Conservation (phyloP, 92 coral and sea anemone species). For the Scolanthus callimorphus region DNA sequence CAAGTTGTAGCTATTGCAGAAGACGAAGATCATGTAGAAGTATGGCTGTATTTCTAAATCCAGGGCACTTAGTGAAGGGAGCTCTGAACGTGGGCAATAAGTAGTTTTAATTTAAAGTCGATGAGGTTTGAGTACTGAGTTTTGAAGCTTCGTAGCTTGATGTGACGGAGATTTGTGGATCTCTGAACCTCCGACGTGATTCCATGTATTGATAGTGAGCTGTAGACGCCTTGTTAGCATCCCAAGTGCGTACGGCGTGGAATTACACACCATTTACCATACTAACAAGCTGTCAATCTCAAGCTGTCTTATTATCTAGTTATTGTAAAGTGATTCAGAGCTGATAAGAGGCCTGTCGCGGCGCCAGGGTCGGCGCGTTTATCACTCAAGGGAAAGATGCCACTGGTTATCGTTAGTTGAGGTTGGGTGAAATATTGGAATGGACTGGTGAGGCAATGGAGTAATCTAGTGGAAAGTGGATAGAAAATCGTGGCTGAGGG, state of each 20-base stretch:
- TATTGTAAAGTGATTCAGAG: conserved; percentile 29
- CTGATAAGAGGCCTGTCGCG: conserved; percentile 1
- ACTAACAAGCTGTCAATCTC: conserved; percentile 87
- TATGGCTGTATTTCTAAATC: too few relatives aligned
- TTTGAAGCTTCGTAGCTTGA: background rate
- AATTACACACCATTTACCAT: conserved; percentile 35
- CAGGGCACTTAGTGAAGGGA: too few relatives aligned
- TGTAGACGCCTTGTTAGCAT: conserved; percentile 59
- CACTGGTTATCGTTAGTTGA: conserved; percentile 1
- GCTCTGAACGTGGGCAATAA: too few relatives aligned
- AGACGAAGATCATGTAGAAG: too few relatives aligned
- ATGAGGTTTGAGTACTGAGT: background rate
- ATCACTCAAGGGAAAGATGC: background rate
- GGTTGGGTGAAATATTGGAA: too few relatives aligned
- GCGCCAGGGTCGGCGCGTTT: background rate
- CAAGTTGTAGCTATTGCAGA: too few relatives aligned
- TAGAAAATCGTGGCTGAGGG: too few relatives aligned
- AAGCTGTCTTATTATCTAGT: conserved; percentile 95
- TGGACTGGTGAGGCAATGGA: too few relatives aligned
- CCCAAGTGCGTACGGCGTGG: conserved; percentile 27
- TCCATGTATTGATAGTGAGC: conserved; percentile 16
- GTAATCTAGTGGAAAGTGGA: too few relatives aligned
- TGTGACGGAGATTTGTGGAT: background rate
- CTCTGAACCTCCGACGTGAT: background rate
- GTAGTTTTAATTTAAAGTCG: background rate